Conservation (phyloP, 2,888 invertebrate species). For the Masnerella sp. region DNA sequence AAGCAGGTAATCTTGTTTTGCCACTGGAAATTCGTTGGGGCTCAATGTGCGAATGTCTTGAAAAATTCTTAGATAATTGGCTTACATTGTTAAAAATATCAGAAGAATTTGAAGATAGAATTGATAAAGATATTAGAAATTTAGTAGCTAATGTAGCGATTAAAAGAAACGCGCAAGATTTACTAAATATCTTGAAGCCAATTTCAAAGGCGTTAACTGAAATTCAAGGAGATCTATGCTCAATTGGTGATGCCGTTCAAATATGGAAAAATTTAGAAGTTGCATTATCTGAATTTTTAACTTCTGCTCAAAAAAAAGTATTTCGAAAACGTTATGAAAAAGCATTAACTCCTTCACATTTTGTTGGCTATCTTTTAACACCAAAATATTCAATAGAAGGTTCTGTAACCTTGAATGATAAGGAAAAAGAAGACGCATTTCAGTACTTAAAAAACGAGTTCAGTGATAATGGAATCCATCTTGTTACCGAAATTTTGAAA, state of each 20-base stretch:
- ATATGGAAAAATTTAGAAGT: conserved; percentile 17
- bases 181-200: conserved; percentile 21
- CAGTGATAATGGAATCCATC: neutral
- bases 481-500: neutral
- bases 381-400: conserved; percentile 6
- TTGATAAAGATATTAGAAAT: conserved; percentile 26
- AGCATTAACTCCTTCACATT: neutral
- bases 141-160: conserved; percentile 22
- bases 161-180: conserved; percentile 34
- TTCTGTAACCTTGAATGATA: neutral
- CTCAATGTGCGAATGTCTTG: conserved; percentile 22
- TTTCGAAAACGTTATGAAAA: neutral
- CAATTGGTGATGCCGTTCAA: conserved; percentile 33
- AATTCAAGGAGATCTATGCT: conserved; percentile 14
- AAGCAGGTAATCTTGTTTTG: conserved; percentile 7
- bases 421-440: conserved; percentile 14
- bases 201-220: conserved; percentile 22
- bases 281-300: too few species aligned
- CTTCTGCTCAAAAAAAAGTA: neutral
- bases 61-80: conserved; percentile 30
- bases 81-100: conserved; percentile 13
- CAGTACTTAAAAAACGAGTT: conserved; percentile 3
- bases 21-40: conserved; percentile 23
- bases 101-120: conserved; percentile 25
- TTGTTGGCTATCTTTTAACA: neutral